Evolutionary conservation across 1,140 invertebrate species (phyloP), one percentile per base, ranked within the genome.

Genomic region (Formica exsecta): DNA sequence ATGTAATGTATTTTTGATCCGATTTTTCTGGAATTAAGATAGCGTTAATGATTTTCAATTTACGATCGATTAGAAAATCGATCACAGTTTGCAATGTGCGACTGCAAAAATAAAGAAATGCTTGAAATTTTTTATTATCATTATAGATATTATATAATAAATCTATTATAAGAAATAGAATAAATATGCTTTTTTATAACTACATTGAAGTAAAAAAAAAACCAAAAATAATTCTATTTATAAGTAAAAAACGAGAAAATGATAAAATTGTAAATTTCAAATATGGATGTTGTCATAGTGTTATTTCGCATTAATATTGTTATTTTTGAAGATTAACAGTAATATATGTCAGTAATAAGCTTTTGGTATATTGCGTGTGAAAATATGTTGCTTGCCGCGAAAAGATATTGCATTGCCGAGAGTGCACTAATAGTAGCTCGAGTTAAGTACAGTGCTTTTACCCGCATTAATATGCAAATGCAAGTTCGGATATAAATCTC

Each of bases 381-480:
- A 81, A 81, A 59, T 73, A 71, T 44, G 70, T 61, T 61, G 19
- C 25, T 81, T 59, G 19, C 32, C 51, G 25, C 25, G 79, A 29
- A 73, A 81, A 81, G 66, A 73, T 81, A 81, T 81, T 59, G 66
- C 38, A 81, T 73, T 73, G 79, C 79, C 71, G 79, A 81, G 79
- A 81, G 51, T 81, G 79, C 54, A 81, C 79, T 81, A 81, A 81
- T 73, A 73, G 66, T 73, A 7, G 79, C 25, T 81, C 66, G 66
- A 81, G 79, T 81, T 81, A 73, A 81, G 79, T 81, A 73, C 79
- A 73, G 48, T 61, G 66, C 79, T 81, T 81, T 73, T 73, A 81
- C 51, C 36, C 79, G 54, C 51, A 81, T 81, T 81, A 81, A 81
- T 81, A 81, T 81, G 66, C 79, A 81, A 81, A 73, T 81, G 79